phyloP scores from a whole-genome alignment of 2,113 vertebrate genomes.

The Eira barbara region DNA sequence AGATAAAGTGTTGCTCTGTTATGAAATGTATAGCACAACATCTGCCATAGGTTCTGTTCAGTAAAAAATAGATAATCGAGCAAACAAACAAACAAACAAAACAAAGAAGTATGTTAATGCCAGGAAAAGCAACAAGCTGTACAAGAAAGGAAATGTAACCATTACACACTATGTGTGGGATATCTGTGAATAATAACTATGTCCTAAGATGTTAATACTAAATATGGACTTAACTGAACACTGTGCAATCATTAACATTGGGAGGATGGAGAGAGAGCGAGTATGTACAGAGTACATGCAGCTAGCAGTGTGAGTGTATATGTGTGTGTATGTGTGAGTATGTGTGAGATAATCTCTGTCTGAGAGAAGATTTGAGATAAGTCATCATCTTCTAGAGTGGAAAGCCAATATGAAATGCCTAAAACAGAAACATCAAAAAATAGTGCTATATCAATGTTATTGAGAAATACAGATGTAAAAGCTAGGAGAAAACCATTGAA shows the following conservation, averaged over 20 bases:
- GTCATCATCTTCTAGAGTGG: not conserved
- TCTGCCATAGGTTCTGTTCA: not conserved
- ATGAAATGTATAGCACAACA: not conserved
- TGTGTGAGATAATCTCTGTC: not conserved
- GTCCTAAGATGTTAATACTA: not conserved
- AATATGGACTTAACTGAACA: not conserved
- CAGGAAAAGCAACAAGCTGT: not conserved
- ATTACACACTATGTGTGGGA: not conserved
- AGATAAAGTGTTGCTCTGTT: not conserved
- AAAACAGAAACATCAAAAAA: not conserved
- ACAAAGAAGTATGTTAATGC: not conserved
- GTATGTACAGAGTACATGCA: no score
- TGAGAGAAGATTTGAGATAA: not conserved
- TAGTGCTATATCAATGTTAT: not conserved
- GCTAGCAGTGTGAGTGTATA: not conserved
- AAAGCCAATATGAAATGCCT: not conserved
- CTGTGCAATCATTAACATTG: not conserved
- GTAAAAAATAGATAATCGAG: not conserved
- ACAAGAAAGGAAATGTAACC: not conserved
- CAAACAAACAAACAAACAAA: not conserved
- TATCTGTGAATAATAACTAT: not conserved
- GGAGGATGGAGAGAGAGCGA: not conserved
- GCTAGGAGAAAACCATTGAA: not conserved
- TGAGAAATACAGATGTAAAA: not conserved
- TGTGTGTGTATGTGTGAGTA: not conserved